phyloP scores from a whole-genome alignment of 2,113 vertebrate species.

The Pao palembangensis region DNA sequence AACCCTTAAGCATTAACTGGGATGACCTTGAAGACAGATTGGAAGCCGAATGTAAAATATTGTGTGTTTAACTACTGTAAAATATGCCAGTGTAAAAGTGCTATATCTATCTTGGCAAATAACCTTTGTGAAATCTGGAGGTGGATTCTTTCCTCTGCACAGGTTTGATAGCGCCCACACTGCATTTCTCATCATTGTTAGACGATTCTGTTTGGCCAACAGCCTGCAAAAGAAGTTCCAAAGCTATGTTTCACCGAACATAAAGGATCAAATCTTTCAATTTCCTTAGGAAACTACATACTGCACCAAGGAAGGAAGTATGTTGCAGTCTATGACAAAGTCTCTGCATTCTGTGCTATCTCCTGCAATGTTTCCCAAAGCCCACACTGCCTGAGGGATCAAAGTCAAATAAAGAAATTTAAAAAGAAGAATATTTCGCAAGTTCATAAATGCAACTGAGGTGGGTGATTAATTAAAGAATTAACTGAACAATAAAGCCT shows the following conservation, averaged over 20 bases:
- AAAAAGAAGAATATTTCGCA: background rate
- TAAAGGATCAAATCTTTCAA: background rate
- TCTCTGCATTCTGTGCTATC: conserved; percentile 98
- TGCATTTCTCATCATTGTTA: conserved; percentile 97
- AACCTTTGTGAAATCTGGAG: conserved; percentile 93
- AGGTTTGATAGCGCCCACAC: conserved; percentile 98
- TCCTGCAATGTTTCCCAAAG: conserved; percentile 96
- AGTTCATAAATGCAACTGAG: background rate
- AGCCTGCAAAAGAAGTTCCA: conserved; percentile 71
- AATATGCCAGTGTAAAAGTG: conserved; percentile 31
- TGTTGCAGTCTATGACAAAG: conserved; percentile 96
- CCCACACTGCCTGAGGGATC: conserved; percentile 90
- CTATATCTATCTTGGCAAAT: conserved; percentile 37
- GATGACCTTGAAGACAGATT: background rate
- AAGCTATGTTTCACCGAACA: background rate
- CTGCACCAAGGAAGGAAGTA: conserved; percentile 93
- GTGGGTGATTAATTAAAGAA: background rate
- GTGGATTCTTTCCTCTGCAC: conserved; percentile 97
- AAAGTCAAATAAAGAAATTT: conserved; percentile 1
- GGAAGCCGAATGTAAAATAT: conserved; percentile 26
- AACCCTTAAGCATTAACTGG: background rate
- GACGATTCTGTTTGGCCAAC: conserved; percentile 94
- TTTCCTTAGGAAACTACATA: conserved; percentile 71
- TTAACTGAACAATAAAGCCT: background rate
- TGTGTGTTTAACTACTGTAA: conserved; percentile 73